Conservation (phyloP, 2,888 invertebrate species). For the Ashinkailepas kermadecensis region DNA sequence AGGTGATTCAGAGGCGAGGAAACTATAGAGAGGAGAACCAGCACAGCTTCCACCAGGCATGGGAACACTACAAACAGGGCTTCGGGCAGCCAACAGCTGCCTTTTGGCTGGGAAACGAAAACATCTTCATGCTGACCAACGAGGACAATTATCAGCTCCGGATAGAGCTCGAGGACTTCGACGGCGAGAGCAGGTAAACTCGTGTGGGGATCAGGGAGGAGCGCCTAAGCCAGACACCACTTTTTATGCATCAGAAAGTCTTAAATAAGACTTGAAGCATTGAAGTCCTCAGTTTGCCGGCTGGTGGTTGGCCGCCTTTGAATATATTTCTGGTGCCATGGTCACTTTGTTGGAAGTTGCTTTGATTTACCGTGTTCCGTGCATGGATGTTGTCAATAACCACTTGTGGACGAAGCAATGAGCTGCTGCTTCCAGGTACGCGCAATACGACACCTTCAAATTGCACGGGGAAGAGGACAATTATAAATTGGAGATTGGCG, state of each 20-base stretch:
- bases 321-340: too few species aligned
- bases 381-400: too few species aligned
- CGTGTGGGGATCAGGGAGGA: too few species aligned
- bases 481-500: conserved; percentile 84
- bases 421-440: conserved; percentile 53
- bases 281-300: too few species aligned
- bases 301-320: too few species aligned
- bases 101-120: conserved; percentile 89
- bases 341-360: too few species aligned
- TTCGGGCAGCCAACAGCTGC: conserved; percentile 84
- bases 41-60: conserved; percentile 84
- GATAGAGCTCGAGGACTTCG: conserved; percentile 84
- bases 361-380: too few species aligned
- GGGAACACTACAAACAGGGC: conserved; percentile 87
- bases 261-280: too few species aligned
- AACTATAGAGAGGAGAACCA: conserved; percentile 71
- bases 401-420: too few species aligned
- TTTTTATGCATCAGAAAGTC: too few species aligned
- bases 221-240: too few species aligned
- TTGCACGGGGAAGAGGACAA: conserved; percentile 86
- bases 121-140: conserved; percentile 86
- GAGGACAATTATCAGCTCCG: conserved; percentile 81
- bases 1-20: conserved; percentile 85
- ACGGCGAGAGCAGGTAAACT: conserved; percentile 74
- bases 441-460: conserved; percentile 85